Base-by-base conservation (phyloP, 2,888 invertebrate genomes). In the Pachycephus smyrnensis region DNA sequence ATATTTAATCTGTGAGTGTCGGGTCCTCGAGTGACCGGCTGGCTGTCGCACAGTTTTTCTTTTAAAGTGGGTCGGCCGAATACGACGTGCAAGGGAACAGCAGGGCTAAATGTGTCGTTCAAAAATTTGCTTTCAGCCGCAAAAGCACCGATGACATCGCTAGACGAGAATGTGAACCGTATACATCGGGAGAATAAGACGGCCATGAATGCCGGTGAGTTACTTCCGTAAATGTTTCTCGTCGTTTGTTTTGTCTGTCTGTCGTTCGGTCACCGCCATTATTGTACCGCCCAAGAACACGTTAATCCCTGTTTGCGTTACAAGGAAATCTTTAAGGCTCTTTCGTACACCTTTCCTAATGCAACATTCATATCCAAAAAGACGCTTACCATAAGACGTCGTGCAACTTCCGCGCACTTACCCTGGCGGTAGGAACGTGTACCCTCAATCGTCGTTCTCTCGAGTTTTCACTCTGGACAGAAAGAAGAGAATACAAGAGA, bases 91-190 rank as follows among this genome's bases (percentile, higher is more conserved):
- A 55, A 23, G 55, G 9, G 2, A 33, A 30, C 12, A 71, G 31
- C 71, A 31, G 71, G 12, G 71, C 71, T 71, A 71, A 82, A 73
- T 3, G 75, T 33, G 36, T 73, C 73, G 55, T 75, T 75, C 12
- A 68, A 75, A 71, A 71, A 71, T 84, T 80, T 83, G 79, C 40
- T 89, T 89, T 79, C 86, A 90, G 90, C 85, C 84, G 79, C 86
- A 81, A 89, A 89, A 83, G 85, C 83, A 80, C 82, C 90, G 87
- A 91, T 91, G 91, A 89, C 88, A 86, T 89, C 90, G 83, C 87
- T 90, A 76, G 91, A 91, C 83, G 90, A 91, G 83, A 91, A 91
- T 86, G 90, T 91, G 77, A 91, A 90, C 85, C 89, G 88, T 82
- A 84, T 89, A 82, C 85, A 85, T 78, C 84, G 81, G 79, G 82